Base-by-base conservation (phyloP, 2,797 vertebrate species). In the Knipowitschia caucasica region DNA sequence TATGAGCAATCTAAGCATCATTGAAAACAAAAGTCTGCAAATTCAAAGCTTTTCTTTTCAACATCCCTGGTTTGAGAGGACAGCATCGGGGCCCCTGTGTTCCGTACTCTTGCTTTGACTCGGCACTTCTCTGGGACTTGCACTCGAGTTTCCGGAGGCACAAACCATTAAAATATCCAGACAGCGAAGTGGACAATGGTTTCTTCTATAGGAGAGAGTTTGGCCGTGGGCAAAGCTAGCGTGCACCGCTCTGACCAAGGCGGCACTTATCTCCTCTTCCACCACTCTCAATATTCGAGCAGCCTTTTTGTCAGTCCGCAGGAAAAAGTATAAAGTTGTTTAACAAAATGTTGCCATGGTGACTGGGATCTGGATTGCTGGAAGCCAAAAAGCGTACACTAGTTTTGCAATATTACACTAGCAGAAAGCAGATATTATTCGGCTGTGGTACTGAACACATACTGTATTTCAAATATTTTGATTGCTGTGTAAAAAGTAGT, bases 131-230 rank as follows among this genome's bases (percentile, higher is more conserved):
- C 9, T 10, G 26, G 15, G 17, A 29, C 8, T 12, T 1, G 15
- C 44, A 6, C 4, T 8, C 18, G 44, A 18, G 44, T 46, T 18
- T 29, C 44, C 44, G 15, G 3, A 18, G 44, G 26, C 17, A 29
- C 25, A 46, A 30, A 25, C 44, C 9, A 46, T 46, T 46, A 29
- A 29, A 46, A 18, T 29, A 5, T 25, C n/a, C 44, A 46, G 44
- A 46, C 44, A 29, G 44, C 10, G 18, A 18, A 10, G 26, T 30
- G 44, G 26, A 46, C 26, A 46, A 46, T 30, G 27, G 44, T 46
- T 46, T 46, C n/a, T 46, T 46, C 25, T 18, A 29, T 29, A 46
- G 44, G 25, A 46, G 44, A 46, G 25, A 29, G 44, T 46, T 46
- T 46, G 20, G 44, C 44, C 44, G 8, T 2, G 26, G 44, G 44